A percentile compares a stretch with the other conserved stretches of the same genome.
Evolutionary conservation across 2,797 vertebrate species (phyloP).

Genomic region (Sebastiscus albofasciatus): DNA sequence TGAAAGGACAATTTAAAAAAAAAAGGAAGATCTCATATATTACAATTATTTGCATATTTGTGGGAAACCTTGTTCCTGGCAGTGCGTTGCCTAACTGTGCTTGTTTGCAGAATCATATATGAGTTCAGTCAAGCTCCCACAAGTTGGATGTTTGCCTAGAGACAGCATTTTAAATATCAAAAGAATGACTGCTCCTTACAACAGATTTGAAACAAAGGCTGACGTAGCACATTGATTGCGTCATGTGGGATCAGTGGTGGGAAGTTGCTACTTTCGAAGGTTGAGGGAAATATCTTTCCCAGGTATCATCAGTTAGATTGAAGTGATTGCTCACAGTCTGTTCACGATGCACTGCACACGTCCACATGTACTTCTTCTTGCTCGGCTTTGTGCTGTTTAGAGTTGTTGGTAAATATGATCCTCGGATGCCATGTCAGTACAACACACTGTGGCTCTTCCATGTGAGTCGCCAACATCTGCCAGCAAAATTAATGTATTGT

Average conservation of each 20-base stretch:
- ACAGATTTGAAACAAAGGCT: neutral
- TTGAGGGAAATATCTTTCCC: neutral
- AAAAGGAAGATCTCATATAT: neutral
- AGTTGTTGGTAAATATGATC: slow-evolving; percentile 15
- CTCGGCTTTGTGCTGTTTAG: neutral
- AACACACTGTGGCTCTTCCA: neutral
- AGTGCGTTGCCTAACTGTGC: neutral
- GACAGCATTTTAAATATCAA: neutral
- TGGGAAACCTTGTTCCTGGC: neutral
- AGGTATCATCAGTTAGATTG: neutral
- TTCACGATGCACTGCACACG: neutral
- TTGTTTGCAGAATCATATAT: neutral
- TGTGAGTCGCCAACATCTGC: slow-evolving; percentile 7
- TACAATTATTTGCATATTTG: neutral
- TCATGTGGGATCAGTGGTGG: neutral
- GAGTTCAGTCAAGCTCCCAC: neutral
- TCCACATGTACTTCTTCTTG: neutral
- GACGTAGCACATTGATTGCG: neutral
- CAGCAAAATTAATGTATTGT: slow-evolving; percentile 28
- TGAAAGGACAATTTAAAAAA: neutral
- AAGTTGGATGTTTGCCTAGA: neutral
- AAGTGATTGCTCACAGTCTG: neutral
- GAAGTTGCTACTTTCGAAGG: neutral
- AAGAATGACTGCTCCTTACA: neutral
- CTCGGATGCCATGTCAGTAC: neutral